Evolutionary conservation across 2,113 vertebrate genomes (phyloP).

Genomic region (Labrus mixtus): DNA sequence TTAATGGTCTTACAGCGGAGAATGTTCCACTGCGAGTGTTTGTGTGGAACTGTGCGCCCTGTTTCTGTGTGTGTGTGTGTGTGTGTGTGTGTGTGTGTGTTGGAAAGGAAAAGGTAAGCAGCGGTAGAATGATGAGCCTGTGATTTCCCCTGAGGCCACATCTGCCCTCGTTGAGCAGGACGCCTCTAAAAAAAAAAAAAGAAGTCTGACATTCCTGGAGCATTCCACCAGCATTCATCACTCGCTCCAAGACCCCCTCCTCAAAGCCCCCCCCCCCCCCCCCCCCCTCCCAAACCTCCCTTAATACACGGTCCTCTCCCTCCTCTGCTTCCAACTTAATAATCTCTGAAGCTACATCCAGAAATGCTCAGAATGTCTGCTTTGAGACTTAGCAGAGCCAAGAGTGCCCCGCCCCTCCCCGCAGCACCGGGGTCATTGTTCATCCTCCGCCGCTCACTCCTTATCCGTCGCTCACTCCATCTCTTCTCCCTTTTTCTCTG

Average conservation of each 20-base stretch:
- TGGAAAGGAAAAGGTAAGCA: slow-evolving; percentile 62
- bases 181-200: slow-evolving; percentile 63
- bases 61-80: slow-evolving; percentile 13
- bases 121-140: slow-evolving; percentile 70
- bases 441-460: slow-evolving; percentile 55
- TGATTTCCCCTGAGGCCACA: slow-evolving; percentile 75
- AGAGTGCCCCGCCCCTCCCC: slow-evolving; percentile 20
- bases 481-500: slow-evolving; percentile 33
- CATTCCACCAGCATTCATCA: slow-evolving; percentile 72
- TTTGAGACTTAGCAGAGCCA: slow-evolving; percentile 57
- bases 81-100: slow-evolving; percentile 38
- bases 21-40: slow-evolving; percentile 53
- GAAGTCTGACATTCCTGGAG: slow-evolving; percentile 70
- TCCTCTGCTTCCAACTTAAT: slow-evolving; percentile 16
- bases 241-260: slow-evolving; percentile 48
- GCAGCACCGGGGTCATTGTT: slow-evolving; percentile 63
- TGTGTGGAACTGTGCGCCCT: neutral
- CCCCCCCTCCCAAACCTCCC: slow-evolving; percentile 19
- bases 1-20: slow-evolving; percentile 24
- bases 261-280: slow-evolving; percentile 22
- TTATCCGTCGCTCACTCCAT: slow-evolving; percentile 56
- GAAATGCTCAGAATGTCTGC: slow-evolving; percentile 70
- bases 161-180: slow-evolving; percentile 64
- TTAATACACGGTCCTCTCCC: neutral
- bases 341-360: slow-evolving; percentile 58